Base-by-base conservation (phyloP, 2,113 vertebrate species). In the Ia io region DNA sequence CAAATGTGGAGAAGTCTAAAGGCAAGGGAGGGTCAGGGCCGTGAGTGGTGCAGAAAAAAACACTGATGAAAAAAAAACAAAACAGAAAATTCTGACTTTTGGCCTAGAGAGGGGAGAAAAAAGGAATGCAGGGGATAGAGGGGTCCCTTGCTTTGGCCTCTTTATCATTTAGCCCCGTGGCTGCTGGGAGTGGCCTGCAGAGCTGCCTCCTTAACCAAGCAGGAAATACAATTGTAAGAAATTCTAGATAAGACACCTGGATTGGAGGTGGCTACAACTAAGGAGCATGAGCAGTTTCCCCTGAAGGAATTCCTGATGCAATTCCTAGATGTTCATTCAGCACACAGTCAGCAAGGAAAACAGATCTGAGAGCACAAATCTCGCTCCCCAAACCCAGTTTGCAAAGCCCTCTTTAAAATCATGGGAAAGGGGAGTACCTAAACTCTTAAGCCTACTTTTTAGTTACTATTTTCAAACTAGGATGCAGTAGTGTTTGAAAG, bases 201-300 rank as follows among this genome's bases (percentile, higher is more conserved):
- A 9, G 12, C 42, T 20, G 6, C 25, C 40, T 53, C 40, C 35
- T 37, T 42, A 30, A 22, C 17, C 16, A 11, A 12, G 13, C 35
- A 83, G 47, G n/a, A 44, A 69, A 69, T 11, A 9, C 13, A 63
- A 3, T 8, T 13, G 3, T 9, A n/a, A 44, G 44, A 67, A 51
- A 65, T 22, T 4, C 6, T 1, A 51, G 17, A 32, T 1, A 9
- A 47, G 44, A 23, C 16, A 13, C 7, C 5, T 1, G 1, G 2
- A 8, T 18, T 32, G 1, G 56, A 1, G 1, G 20, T 5, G 1
- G 8, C 51, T 69, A 17, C 8, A 47, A 2, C 12, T n/a, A n/a
- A 63, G 32, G 7, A 53, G 6, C 11, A 0, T 2, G 17, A 35
- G 76, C 2, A 3, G 28, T 9, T 25, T 65, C 13, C 5, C 77